These are phyloP conservation scores for Ctenosaura bakeri DNA, from an alignment of 2,797 vertebrate species.

Conservation along the genomic window DNA sequence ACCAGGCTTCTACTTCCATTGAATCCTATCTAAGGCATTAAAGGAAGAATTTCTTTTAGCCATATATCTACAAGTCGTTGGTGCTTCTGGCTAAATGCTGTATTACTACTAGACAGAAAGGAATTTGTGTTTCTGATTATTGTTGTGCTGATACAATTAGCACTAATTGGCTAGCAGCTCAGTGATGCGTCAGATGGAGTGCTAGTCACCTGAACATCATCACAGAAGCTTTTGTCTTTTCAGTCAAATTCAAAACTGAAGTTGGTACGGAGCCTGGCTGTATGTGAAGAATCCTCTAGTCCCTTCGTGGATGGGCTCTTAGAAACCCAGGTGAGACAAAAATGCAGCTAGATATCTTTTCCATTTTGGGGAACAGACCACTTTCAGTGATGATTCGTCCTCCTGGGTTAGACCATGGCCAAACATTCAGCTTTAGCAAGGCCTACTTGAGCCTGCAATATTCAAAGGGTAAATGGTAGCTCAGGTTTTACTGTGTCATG, in stretches of 20 bases:
- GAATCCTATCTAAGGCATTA: not conserved
- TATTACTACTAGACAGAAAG: not conserved
- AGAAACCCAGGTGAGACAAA: slow-evolving; percentile 87
- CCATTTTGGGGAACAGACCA: not conserved
- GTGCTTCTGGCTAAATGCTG: not conserved
- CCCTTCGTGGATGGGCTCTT: slow-evolving; percentile 90
- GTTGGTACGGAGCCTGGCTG: slow-evolving; percentile 95
- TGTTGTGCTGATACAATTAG: not conserved
- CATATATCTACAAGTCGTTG: not conserved
- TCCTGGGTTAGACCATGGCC: not conserved
- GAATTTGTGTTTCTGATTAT: not conserved
- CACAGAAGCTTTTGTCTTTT: slow-evolving; percentile 32
- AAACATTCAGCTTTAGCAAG: not conserved
- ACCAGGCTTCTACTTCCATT: not conserved
- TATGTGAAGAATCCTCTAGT: slow-evolving; percentile 95
- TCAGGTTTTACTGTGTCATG: not conserved
- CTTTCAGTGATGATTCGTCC: not conserved
- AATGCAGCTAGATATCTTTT: not conserved
- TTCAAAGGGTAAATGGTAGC: not conserved
- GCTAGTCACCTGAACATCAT: not conserved
- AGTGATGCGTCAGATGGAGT: not conserved
- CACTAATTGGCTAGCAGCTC: not conserved
- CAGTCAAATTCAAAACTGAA: slow-evolving; percentile 98
- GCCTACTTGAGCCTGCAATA: not conserved
- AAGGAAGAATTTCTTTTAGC: not conserved